Base-by-base conservation (phyloP, 2,888 invertebrate species). In the Leptothorax acervorum region DNA sequence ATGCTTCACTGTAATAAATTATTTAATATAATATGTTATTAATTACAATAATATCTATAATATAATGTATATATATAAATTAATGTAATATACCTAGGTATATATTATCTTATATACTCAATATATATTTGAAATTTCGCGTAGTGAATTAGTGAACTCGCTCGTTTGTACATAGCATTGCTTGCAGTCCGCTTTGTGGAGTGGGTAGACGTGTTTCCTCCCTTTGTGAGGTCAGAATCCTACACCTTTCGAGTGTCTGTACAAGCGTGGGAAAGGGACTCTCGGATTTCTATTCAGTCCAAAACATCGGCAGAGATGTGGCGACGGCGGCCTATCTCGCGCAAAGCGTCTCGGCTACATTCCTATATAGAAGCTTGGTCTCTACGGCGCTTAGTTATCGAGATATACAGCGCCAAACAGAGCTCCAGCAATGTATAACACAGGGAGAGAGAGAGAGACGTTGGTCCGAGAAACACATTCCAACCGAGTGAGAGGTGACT, bases 321-420 rank as follows among this genome's bases (percentile, higher is more conserved):
- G 28, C 15, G 45, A 45, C 31, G 70, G 73, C 48, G 48, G 73
- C 79, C 79, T 71, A 81, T 81, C 78, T 78, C 60, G 71, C 48
- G 79, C 39, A 71, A 79, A 79, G 71, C 71, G 60, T 81, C 51
- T 28, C 39, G 23, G 8, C 42, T 55, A 55, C 79, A 81, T 81
- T 81, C 79, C 79, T 51, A 23, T 23, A 23, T 23, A 81, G 39
- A 12, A 81, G 79, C 51, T 70, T n/a, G 23, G 73, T 81, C 60
- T 81, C 60, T 39, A 81, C 48, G 60, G 73, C 76, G 53, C 79
- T 81, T 73, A 81, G 79, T 73, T 81, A 81, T 81, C 73, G 79
- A 62, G 60, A 73, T 73, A 62, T 73, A 79, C 39, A 71, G 12
- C 51, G 28, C 60, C 39, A 79, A 71, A 79, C 79, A 39, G 79